Evolutionary conservation across 2,888 invertebrate species (phyloP).

Genomic region (Lutraria lutraria): DNA sequence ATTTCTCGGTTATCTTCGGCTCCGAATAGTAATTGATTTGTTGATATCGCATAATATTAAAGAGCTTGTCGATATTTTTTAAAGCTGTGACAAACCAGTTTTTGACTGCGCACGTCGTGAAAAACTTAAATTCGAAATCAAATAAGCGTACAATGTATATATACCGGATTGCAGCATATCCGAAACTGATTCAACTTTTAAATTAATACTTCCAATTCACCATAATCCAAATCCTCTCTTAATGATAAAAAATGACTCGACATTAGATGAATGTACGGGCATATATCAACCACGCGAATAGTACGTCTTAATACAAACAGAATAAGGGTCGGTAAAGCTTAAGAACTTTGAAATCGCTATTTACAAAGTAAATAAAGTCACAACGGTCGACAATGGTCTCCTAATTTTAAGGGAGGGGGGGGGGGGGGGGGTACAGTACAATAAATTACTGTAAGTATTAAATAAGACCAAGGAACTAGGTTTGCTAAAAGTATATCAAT

Average conservation of each 20-base stretch:
- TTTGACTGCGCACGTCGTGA: not conserved
- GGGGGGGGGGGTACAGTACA: not conserved
- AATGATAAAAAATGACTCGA: slow-evolving; percentile 6
- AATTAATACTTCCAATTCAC: not conserved
- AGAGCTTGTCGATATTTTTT: not conserved
- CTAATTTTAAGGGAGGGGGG: not conserved
- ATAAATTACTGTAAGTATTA: slow-evolving; percentile 7
- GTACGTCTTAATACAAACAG: not conserved
- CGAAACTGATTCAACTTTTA: slow-evolving; percentile 8
- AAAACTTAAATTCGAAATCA: not conserved
- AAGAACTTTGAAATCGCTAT: slow-evolving; percentile 31
- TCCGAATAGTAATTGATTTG: not conserved
- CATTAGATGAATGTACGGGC: not conserved
- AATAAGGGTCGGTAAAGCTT: not conserved
- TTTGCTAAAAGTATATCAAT: not conserved
- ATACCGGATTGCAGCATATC: not conserved
- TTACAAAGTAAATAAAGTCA: slow-evolving; percentile 47
- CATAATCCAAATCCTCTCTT: not conserved
- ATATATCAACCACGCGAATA: not conserved
- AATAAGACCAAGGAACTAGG: slow-evolving; percentile 7
- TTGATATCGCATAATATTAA: not conserved
- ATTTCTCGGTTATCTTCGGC: not conserved
- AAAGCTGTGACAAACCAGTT: not conserved
- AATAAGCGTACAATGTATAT: not conserved
- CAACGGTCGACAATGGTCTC: slow-evolving; percentile 42